These are phyloP conservation scores for Drosophila willistoni DNA, from an alignment of 1,140 invertebrate genomes.

Conservation along the genomic window DNA sequence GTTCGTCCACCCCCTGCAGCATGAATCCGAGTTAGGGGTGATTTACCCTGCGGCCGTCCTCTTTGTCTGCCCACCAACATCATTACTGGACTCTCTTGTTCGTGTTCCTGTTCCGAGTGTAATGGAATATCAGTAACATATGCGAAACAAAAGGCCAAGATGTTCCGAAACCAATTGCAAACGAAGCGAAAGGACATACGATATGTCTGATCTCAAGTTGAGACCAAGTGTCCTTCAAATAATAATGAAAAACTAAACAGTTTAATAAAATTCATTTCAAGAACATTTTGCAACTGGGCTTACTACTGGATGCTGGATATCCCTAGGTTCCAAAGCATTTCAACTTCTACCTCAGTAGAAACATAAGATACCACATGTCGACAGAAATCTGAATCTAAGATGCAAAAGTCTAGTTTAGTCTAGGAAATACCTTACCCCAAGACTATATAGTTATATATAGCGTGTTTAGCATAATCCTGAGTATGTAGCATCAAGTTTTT, in stretches of 20 bases:
- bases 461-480: too few relatives aligned
- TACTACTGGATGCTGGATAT: too few relatives aligned
- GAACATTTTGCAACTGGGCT: too few relatives aligned
- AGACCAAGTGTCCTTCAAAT: neutral
- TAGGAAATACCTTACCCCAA: too few relatives aligned
- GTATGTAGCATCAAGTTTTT: too few relatives aligned
- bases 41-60: too few relatives aligned
- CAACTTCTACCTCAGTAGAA: too few relatives aligned
- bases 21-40: constrained; percentile 14
- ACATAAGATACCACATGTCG: too few relatives aligned
- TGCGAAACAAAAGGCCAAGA: constrained; percentile 43
- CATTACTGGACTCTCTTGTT: constrained; percentile 22
- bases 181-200: constrained; percentile 15
- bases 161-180: constrained; percentile 32
- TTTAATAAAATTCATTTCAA: neutral
- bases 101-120: constrained; percentile 24
- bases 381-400: too few relatives aligned
- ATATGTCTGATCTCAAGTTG: constrained; percentile 16
- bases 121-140: constrained; percentile 60
- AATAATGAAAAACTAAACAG: neutral
- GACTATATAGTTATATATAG: too few relatives aligned
- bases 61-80: constrained; percentile 10
- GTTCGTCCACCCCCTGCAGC: constrained; percentile 16
- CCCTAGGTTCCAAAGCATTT: too few relatives aligned
- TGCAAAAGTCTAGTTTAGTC: too few relatives aligned